Evolutionary conservation across 2,113 vertebrate species (phyloP), one percentile per base, ranked within the genome.

Genomic region (Lasiurus cinereus): DNA sequence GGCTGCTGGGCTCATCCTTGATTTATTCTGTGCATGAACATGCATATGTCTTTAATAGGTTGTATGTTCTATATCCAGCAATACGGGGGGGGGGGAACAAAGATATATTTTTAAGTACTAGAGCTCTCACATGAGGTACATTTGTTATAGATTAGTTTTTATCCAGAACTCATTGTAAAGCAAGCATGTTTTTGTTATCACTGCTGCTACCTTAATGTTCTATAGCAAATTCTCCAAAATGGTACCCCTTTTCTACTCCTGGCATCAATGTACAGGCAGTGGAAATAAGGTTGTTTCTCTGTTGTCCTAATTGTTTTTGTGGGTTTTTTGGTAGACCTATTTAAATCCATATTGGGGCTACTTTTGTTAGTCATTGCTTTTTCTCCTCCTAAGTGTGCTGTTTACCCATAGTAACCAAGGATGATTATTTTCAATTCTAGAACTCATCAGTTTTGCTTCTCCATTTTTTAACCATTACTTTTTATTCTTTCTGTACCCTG

Each of bases 401-500:
- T 97, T 94, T 70, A 93, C 92, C 73, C 31, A 86, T 31, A 8
- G 43, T 92, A 93, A 96, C 96, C 50, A 96, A 79, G 1, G 83
- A 50, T 33, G 90, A 62, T 70, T 48, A 73, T 95, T 97, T 98
- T 97, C 95, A 88, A 77, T 97, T 97, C 96, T 33, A 95, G 69
- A 19, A 96, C 67, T 52, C 88, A 85, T 95, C 67, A 9, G 43
- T 83, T 48, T 94, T 93, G 56, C n/a, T 96, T 56, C 96, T 97
- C 82, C 83, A 96, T 97, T 98, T 98, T 96, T 98, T 87, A 97
- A 96, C 70, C 80, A 97, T 97, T 97, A 96, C 77, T 96, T 98
- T 96, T 86, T 96, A 97, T 98, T 98, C 97, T 94, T 94, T 98
- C 94, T 89, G 94, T 97, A 96, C 94, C 96, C 97, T 96, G 95